Evolutionary conservation across 2,113 vertebrate genomes (phyloP).

Genomic region (Hyla sarda): DNA sequence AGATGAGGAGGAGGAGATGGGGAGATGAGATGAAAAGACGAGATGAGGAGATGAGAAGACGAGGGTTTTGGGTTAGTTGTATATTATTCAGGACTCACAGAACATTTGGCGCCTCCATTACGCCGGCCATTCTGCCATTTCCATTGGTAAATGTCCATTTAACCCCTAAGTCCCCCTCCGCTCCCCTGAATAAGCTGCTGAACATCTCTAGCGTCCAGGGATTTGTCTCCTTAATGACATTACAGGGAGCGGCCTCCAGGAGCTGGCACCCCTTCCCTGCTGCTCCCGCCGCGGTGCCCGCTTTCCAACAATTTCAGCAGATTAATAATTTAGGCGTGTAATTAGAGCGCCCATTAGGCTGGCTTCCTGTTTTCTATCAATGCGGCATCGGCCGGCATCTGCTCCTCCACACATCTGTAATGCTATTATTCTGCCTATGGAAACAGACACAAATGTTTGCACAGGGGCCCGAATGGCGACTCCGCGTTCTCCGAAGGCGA

Average conservation of each 20-base stretch:
- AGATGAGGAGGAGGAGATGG: no score
- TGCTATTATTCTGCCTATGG: neutral
- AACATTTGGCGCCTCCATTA: neutral
- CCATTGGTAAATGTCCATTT: neutral
- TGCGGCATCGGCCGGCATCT: conserved; percentile 58
- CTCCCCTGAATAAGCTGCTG: neutral
- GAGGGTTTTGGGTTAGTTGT: no score
- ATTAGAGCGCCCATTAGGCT: conserved; percentile 76
- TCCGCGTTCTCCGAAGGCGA: neutral
- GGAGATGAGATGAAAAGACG: no score
- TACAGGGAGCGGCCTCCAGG: no score
- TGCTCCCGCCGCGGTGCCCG: conserved; percentile 65
- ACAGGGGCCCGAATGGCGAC: neutral
- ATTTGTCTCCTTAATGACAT: conserved; percentile 17
- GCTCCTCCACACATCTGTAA: neutral
- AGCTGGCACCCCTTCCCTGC: conserved; percentile 14
- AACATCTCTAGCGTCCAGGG: neutral
- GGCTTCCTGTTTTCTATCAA: conserved; percentile 76
- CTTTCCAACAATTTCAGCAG: conserved; percentile 79
- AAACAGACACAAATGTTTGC: neutral
- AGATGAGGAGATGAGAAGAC: no score
- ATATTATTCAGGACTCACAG: neutral
- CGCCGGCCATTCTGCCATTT: neutral
- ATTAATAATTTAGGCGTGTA: conserved; percentile 85
- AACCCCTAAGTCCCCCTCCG: neutral